These are phyloP conservation scores for Spinibarbus caldwelli DNA, from an alignment of 2,797 vertebrate species.

Conservation along the genomic window DNA sequence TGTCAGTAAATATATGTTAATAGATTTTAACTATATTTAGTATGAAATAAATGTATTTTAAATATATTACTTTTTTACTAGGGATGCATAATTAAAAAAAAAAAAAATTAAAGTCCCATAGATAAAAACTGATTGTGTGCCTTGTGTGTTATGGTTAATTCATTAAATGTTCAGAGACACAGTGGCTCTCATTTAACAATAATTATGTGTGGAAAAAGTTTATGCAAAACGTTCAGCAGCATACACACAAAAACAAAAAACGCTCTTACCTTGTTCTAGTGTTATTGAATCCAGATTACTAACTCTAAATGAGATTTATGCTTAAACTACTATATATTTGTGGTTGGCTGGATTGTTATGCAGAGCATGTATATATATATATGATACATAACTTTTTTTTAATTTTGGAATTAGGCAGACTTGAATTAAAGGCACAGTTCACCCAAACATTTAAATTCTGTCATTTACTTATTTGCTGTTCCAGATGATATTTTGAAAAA, in stretches of 20 bases:
- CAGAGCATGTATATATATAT: too few species aligned
- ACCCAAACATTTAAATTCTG: not conserved
- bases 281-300: not conserved
- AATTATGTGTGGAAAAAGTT: not conserved
- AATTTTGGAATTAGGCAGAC: too few species aligned
- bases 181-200: not conserved
- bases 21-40: too few species aligned
- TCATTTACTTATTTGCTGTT: not conserved
- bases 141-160: not conserved
- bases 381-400: too few species aligned
- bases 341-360: not conserved
- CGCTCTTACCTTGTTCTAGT: not conserved
- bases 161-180: not conserved
- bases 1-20: too few species aligned
- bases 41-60: too few species aligned
- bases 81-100: too few species aligned
- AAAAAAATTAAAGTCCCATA: too few species aligned
- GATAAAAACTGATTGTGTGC: not conserved
- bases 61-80: too few species aligned
- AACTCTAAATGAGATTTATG: not conserved
- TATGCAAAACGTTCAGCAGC: not conserved
- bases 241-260: not conserved
- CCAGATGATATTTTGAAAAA: not conserved
- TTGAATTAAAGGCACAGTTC: not conserved
- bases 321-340: not conserved